A percentile compares a stretch with the other conserved stretches of the same genome.
These are phyloP conservation scores for Turritopsis rubra DNA, from an alignment of 30 jellyfish, hydroid and myxozoan species.

Conservation along the genomic window DNA sequence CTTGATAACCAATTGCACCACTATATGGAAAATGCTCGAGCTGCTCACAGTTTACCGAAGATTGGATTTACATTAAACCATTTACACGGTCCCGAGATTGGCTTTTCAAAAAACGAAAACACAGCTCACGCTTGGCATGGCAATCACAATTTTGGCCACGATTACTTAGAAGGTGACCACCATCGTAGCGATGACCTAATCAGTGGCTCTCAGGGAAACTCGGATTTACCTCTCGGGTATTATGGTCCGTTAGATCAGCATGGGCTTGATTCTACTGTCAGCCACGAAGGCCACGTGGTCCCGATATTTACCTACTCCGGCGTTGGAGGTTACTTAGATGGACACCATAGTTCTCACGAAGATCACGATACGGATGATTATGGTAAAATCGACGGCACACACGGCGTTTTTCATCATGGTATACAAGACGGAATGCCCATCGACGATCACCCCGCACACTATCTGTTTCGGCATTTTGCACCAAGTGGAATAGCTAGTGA, in stretches of 20 bases:
- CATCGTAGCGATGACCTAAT: not conserved
- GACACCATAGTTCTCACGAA: not conserved
- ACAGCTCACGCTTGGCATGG: slow-evolving; percentile 2
- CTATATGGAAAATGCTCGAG: not conserved
- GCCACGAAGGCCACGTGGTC: slow-evolving; percentile 8
- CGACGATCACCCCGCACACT: slow-evolving; percentile 45
- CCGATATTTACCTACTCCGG: slow-evolving; percentile 4
- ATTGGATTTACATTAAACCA: not conserved
- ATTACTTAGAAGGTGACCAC: slow-evolving; percentile 1
- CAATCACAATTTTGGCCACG: slow-evolving; percentile 12
- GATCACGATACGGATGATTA: not conserved
- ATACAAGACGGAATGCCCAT: slow-evolving; percentile 14
- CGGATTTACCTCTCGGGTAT: slow-evolving; percentile 4
- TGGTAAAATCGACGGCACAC: not conserved
- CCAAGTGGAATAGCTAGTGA: slow-evolving; percentile 15
- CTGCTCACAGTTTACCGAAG: not conserved
- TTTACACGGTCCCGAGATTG: slow-evolving; percentile 24
- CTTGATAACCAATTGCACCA: slow-evolving; percentile 6
- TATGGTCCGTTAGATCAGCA: slow-evolving; percentile 7
- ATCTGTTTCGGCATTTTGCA: slow-evolving; percentile 34
- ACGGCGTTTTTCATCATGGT: slow-evolving; percentile 9
- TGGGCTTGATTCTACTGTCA: not conserved
- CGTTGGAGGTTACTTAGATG: not conserved
- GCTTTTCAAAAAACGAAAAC: slow-evolving; percentile 13
- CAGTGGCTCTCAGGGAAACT: not conserved